These are phyloP conservation scores for Biston stratarius DNA, from an alignment of 2,888 invertebrate species.

Conservation along the genomic window DNA sequence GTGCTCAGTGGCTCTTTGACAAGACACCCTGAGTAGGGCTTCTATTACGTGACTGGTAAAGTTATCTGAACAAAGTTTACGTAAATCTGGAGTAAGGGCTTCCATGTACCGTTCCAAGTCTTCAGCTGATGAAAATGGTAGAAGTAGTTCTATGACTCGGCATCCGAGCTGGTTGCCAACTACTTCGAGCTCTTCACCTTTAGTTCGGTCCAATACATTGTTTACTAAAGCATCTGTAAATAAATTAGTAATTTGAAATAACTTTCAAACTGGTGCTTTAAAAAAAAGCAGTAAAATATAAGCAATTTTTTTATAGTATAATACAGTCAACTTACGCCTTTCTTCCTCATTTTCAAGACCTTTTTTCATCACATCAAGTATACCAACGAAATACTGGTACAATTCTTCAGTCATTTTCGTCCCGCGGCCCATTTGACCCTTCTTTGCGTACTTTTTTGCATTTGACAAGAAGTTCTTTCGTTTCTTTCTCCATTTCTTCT, in stretches of 20 bases:
- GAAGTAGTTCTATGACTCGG: conserved; percentile 90
- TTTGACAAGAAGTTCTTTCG: conserved; percentile 89
- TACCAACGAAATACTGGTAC: conserved; percentile 92
- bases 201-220: conserved; percentile 91
- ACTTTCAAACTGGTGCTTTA: neutral
- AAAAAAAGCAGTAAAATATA: neutral
- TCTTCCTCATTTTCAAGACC: conserved; percentile 90
- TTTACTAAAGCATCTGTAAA: conserved; percentile 89
- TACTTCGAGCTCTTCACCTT: conserved; percentile 89
- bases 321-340: conserved; percentile 83
- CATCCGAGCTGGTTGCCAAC: conserved; percentile 94
- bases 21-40: conserved; percentile 87
- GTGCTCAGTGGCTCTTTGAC: conserved; percentile 80
- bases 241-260: neutral
- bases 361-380: conserved; percentile 90
- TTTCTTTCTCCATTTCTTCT: conserved; percentile 84
- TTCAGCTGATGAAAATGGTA: conserved; percentile 89
- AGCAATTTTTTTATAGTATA: neutral
- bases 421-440: conserved; percentile 90
- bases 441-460: conserved; percentile 91
- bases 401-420: conserved; percentile 90
- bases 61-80: conserved; percentile 90
- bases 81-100: conserved; percentile 88
- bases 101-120: conserved; percentile 88
- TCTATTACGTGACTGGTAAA: conserved; percentile 94